A percentile compares a stretch with the other conserved stretches of the same genome.
phyloP scores from a whole-genome alignment of 2,888 invertebrate genomes.

The Sinelater perroti region DNA sequence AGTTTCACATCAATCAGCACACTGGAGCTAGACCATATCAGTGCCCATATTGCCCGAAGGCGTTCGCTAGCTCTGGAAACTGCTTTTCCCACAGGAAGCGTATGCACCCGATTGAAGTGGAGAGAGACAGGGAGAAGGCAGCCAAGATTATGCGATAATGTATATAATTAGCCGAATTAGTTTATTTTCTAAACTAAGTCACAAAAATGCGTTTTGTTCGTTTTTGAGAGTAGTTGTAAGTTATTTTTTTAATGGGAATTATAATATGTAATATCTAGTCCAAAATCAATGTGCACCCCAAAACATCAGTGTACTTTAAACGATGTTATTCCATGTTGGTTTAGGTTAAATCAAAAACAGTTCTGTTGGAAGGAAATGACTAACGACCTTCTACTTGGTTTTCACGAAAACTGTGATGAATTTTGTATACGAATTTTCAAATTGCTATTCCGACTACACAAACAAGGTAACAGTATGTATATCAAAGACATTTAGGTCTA shows the following conservation, averaged over 20 bases:
- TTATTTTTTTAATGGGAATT: slow-evolving; percentile 18
- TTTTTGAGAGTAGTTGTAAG: slow-evolving; percentile 8
- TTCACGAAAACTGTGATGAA: slow-evolving; percentile 50
- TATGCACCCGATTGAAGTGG: slow-evolving; percentile 73
- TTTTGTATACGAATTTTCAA: slow-evolving; percentile 53
- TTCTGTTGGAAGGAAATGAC: no score
- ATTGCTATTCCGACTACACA: slow-evolving; percentile 5
- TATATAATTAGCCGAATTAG: slow-evolving; percentile 26
- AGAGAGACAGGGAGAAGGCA: slow-evolving; percentile 65
- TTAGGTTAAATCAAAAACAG: no score
- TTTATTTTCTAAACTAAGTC: slow-evolving; percentile 18
- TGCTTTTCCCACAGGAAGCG: slow-evolving; percentile 77
- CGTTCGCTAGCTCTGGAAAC: slow-evolving; percentile 77
- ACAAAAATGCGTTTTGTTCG: slow-evolving; percentile 8
- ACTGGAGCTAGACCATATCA: slow-evolving; percentile 78
- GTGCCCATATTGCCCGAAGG: slow-evolving; percentile 77
- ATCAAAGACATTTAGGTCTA: slow-evolving; percentile 1
- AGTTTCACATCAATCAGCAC: slow-evolving; percentile 79
- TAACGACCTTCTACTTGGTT: no score
- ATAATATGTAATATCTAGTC: background rate
- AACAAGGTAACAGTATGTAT: slow-evolving; percentile 6
- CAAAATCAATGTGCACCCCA: no score
- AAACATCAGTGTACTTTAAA: no score
- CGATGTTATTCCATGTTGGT: no score
- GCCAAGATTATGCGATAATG: slow-evolving; percentile 66